phyloP scores from a whole-genome alignment of 2,888 invertebrate species.

The Nudaria mundana region DNA sequence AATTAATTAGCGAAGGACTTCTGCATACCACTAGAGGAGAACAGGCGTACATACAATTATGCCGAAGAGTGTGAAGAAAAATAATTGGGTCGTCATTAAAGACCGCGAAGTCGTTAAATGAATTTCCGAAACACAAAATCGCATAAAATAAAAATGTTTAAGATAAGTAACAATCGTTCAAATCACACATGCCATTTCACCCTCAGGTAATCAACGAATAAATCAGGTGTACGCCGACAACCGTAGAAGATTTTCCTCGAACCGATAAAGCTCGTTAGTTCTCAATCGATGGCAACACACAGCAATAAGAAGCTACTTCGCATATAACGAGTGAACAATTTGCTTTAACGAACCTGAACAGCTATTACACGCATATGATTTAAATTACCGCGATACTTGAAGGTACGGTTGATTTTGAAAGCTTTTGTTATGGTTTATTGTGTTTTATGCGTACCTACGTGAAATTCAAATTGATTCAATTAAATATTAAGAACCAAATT shows the following conservation, averaged over 20 bases:
- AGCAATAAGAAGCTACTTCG: slow-evolving; percentile 28
- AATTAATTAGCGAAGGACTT: no score
- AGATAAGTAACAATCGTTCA: no score
- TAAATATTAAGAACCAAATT: no score
- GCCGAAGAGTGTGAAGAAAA: no score
- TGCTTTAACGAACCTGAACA: slow-evolving; percentile 26
- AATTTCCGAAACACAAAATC: no score
- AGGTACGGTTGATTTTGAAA: slow-evolving; percentile 13
- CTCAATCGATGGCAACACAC: slow-evolving; percentile 16
- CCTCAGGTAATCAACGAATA: slow-evolving; percentile 8
- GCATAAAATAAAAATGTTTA: no score
- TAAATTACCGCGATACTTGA: slow-evolving; percentile 21
- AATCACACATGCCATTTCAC: slow-evolving; percentile 1
- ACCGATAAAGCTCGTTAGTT: slow-evolving; percentile 14
- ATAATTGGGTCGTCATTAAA: no score
- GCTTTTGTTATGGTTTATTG: slow-evolving; percentile 1
- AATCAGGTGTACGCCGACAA: slow-evolving; percentile 8
- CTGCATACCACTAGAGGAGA: no score
- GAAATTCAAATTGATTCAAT: no score
- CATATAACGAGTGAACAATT: slow-evolving; percentile 26
- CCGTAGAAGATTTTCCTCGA: slow-evolving; percentile 13
- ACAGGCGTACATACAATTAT: no score
- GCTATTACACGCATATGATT: slow-evolving; percentile 16
- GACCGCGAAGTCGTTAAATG: no score
- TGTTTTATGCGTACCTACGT: no score